Evolutionary conservation across 1,140 invertebrate genomes (phyloP), one percentile per base, ranked within the genome.

Genomic region (Cotesia vestalis): DNA sequence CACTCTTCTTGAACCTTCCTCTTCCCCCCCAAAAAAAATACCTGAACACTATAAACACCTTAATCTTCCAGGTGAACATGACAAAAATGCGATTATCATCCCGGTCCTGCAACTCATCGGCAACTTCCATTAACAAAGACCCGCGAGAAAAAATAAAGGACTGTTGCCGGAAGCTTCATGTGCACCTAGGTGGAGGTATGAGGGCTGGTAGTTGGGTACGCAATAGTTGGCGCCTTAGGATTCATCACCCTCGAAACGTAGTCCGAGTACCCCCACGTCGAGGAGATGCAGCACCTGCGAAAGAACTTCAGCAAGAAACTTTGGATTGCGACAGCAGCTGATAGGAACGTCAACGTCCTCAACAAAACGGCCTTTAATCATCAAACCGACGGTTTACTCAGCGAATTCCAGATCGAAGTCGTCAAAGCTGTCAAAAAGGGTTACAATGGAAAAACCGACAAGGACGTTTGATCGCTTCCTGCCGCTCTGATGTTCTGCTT

Each of bases 181-280:
- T 96, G 94, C 85, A 96, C 94, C 2, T 94, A 95, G 88, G 95
- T 99, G 60, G 98, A 98, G 61, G 94, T 99, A 4, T 97, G 96
- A 55, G 95, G 94, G 0, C 87, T 99, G 4, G 96, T 99, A 12
- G 95, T 99, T 0, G 92, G 95, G 57, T 99, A 99, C 83, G 95
- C 97, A 1, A 93, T 99, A 60, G 90, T 98, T 8, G 98, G 98
- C 0, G 97, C 97, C 0, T 92, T 97, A 34, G 92, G 95, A 46
- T 99, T 99, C 83, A 94, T 92, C 80, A 89, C 90, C 60, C 92
- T 99, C 52, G 97, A 99, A 84, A 90, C 90, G 1, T 88, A 91
- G 71, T 90, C 90, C 34, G 90, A 93, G 57, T 68, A 79, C 51
- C 84, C 79, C 68, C 90, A 89, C 76, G 85, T 89, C 36, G 83